Conservation (phyloP, 2,888 invertebrate species). For the Eupithecia vulgata region DNA sequence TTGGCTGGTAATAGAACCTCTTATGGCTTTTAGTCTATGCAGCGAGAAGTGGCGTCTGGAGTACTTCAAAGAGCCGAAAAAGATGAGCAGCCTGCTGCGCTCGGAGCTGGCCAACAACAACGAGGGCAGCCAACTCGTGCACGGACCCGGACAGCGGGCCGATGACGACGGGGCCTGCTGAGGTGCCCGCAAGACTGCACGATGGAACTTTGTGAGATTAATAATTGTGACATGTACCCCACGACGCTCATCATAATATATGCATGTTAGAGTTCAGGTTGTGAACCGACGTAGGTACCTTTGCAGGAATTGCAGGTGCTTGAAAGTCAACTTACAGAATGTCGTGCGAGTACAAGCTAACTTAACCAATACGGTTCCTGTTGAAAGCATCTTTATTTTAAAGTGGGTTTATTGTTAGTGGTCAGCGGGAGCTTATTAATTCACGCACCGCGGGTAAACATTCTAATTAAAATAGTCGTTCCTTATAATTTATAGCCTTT, state of each 20-base stretch:
- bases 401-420: background rate
- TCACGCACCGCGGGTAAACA: no score
- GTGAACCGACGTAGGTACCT: background rate
- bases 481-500: no score
- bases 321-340: no score
- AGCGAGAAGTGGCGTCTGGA: conserved; percentile 61
- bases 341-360: background rate
- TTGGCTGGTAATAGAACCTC: background rate
- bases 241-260: background rate
- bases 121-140: conserved; percentile 54
- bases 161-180: conserved; percentile 46
- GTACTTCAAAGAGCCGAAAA: conserved; percentile 53
- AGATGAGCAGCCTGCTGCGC: conserved; percentile 51
- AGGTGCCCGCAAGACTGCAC: background rate
- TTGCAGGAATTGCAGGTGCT: no score
- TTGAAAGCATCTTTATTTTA: background rate
- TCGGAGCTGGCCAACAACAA: conserved; percentile 59
- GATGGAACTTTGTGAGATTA: background rate
- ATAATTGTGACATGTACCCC: no score
- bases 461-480: background rate
- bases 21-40: conserved; percentile 50
- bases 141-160: conserved; percentile 31
- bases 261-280: background rate
- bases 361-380: background rate
- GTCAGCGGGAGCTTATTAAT: background rate